Base-by-base conservation (phyloP, 2,113 vertebrate species). In the Oryzias curvinotus region DNA sequence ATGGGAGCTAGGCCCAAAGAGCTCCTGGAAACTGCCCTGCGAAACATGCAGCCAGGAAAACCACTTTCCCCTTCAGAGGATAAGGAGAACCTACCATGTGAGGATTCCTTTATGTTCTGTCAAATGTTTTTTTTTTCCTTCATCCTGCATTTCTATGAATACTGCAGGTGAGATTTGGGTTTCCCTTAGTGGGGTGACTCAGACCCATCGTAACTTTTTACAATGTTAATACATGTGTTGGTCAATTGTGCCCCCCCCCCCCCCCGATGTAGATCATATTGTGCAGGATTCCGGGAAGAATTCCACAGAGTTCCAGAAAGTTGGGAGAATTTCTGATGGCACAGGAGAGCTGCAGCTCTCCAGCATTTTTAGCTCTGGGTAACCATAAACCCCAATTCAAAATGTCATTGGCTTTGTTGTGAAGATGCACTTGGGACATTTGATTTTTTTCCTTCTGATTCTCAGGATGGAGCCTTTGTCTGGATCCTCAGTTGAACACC, bases 31-130 rank as follows among this genome's bases (percentile, higher is more conserved):
- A 78, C 88, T 57, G 93, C 94, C 25, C 65, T 96, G 49, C 89
- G 79, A 18, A 95, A 93, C 67, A 85, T 99, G 44, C 88, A 90
- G 50, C 60, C 83, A 4, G 91, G 91, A 50, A 95, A 92, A 88
- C 78, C 54, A 17, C 69, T 91, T 2, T 70, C 91, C 58, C 87
- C 87, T 46, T 85, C 88, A 57, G 93, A 96, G 25, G 93, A 97
- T 76, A 97, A 95, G 75, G 95, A 95, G 82, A 96, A 94, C 71
- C 58, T 93, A 2, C 73, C 86, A 87, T 69, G 97, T 99, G 75
- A 84, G 56, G 72, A 19, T 71, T 64, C 10, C 18, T 50, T 30
- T 3, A 16, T 56, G 5, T 48, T 59, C 7, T 36, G 14, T 30
- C 4, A 14, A 54, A 28, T 16, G n/a, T 15, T 12, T 2, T 28